Evolutionary conservation across 2,797 vertebrate species (phyloP).

Genomic region (Hapalemur alaotrensis): DNA sequence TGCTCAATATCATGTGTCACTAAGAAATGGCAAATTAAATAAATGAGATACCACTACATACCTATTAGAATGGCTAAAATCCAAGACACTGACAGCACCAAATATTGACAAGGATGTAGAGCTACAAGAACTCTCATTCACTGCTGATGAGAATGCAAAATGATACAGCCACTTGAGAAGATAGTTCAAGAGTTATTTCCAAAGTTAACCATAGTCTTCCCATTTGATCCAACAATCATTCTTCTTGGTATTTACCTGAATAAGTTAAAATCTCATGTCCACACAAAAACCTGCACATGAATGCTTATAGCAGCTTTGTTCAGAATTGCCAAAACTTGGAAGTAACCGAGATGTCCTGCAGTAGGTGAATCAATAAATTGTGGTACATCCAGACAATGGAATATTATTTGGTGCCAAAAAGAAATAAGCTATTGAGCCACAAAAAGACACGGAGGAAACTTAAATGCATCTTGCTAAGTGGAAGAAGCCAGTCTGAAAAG

Average conservation of each 20-base stretch:
- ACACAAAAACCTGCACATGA: background rate
- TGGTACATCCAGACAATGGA: slow-evolving; percentile 15
- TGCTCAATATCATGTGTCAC: background rate
- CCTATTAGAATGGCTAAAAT: background rate
- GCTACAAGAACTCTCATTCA: background rate
- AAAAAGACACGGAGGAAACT: slow-evolving; percentile 16
- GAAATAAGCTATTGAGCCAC: background rate
- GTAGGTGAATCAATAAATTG: background rate
- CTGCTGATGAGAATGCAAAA: background rate
- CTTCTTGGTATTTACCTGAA: slow-evolving; percentile 15
- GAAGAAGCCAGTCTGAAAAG: slow-evolving; percentile 27
- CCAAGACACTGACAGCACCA: background rate
- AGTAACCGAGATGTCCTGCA: slow-evolving; percentile 18
- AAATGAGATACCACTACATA: background rate
- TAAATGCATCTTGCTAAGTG: background rate
- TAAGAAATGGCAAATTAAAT: background rate
- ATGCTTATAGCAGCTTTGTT: slow-evolving; percentile 30
- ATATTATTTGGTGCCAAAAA: slow-evolving; percentile 21
- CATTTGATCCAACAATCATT: background rate
- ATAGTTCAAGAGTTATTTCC: background rate
- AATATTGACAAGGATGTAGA: background rate
- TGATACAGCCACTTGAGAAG: background rate
- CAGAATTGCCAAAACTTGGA: slow-evolving; percentile 31
- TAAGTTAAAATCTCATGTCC: slow-evolving; percentile 13
- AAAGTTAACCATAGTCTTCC: slow-evolving; percentile 10